phyloP scores from a whole-genome alignment of 2,888 invertebrate genomes.

The Drosophila parthenogenetica region DNA sequence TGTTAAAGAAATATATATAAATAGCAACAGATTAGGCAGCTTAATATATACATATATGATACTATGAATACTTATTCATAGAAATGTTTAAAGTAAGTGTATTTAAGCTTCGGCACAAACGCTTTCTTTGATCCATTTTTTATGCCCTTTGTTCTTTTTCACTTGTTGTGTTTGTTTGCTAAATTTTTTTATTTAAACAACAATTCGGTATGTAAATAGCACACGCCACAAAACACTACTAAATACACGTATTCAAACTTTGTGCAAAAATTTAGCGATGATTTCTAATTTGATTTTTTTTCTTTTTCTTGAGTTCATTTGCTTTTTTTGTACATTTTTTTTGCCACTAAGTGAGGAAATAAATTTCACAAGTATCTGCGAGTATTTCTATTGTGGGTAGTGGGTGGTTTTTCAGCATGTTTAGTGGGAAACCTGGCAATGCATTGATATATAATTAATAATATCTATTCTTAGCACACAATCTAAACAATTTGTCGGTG shows the following conservation, averaged over 20 bases:
- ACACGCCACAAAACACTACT: slow-evolving; percentile 37
- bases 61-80: background rate
- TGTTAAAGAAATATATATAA: too few species aligned
- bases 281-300: slow-evolving; percentile 41
- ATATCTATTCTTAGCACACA: slow-evolving; percentile 66
- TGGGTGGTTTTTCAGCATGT: slow-evolving; percentile 41
- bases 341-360: slow-evolving; percentile 40
- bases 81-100: slow-evolving; percentile 1
- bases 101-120: background rate
- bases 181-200: slow-evolving; percentile 35
- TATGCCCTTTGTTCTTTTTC: slow-evolving; percentile 7
- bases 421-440: slow-evolving; percentile 62
- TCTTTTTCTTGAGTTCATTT: slow-evolving; percentile 32
- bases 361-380: slow-evolving; percentile 49
- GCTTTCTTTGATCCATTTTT: background rate
- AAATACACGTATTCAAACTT: slow-evolving; percentile 15
- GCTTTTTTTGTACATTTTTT: slow-evolving; percentile 19
- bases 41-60: too few species aligned
- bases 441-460: slow-evolving; percentile 66
- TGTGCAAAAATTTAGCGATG: slow-evolving; percentile 64
- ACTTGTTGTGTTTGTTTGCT: slow-evolving; percentile 35
- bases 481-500: slow-evolving; percentile 58
- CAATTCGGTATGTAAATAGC: slow-evolving; percentile 41
- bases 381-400: slow-evolving; percentile 32
- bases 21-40: too few species aligned